Base-by-base conservation (phyloP, 1,140 invertebrate species). In the Zophobas morio region DNA sequence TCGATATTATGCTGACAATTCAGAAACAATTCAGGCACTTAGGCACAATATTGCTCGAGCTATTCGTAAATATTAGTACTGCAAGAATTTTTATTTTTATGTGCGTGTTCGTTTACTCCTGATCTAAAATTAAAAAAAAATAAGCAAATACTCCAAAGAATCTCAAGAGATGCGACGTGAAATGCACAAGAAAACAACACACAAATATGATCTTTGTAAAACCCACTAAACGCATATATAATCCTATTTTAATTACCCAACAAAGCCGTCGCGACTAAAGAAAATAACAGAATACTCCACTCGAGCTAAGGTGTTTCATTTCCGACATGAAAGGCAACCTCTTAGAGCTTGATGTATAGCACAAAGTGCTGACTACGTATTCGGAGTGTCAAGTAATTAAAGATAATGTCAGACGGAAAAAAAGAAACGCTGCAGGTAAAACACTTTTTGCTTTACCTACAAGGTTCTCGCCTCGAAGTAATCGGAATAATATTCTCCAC, bases 231-330 rank as follows among this genome's bases (percentile, higher is more conserved):
- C 49, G 20, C n/a, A 46, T 5, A 51, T 5, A 20, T 51, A 20
- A 51, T 51, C n/a, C 20, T 5, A 20, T 51, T 51, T 51, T 51
- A 66, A 66, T 66, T 66, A 42, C 37, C 33, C 20, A 4, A 39
- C 57, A 63, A 36, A 63, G 20, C 60, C 42, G 60, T 66, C 60
- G 42, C 60, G 42, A 40, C 60, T 39, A 66, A 66, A 36, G 60
- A 66, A 66, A 66, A 42, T 42, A 66, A 66, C 60, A 66, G 42
- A 66, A 66, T 39, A 40, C 56, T 60, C 37, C 6, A 60, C 32
- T 8, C 35, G 37, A 60, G 36, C 60, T 40, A 5, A 42, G 33
- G 60, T 39, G 39, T 42, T 66, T 66, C 39, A 40, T 66, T 66
- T 42, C 6, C 37, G 42, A 66, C 54, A 57, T 57, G 54, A 57